Percentiles rank a stretch among this genome's conserved stretches.
These are phyloP conservation scores for Oscheius myriophilus DNA, from an alignment of 2,888 invertebrate species.

Conservation along the genomic window DNA sequence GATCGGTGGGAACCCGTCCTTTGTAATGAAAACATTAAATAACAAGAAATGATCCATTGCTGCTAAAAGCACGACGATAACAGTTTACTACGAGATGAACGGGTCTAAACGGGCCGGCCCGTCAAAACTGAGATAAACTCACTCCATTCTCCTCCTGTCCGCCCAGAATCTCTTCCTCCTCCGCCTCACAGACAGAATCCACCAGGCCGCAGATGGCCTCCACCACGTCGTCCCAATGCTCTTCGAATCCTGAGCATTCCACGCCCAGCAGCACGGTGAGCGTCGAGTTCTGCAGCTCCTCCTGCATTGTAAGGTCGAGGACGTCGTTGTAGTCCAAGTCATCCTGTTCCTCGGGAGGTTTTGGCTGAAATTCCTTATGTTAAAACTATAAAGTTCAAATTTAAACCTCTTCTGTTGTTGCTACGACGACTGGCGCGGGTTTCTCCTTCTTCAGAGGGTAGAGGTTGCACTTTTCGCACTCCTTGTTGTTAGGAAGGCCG, in stretches of 20 bases:
- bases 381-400: not conserved
- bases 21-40: too few relatives aligned
- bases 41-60: too few relatives aligned
- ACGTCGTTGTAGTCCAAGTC: not conserved
- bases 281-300: constrained; percentile 17
- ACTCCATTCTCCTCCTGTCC: too few relatives aligned
- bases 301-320: not conserved
- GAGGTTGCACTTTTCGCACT: constrained; percentile 64
- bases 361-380: not conserved
- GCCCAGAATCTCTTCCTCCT: not conserved
- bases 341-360: not conserved
- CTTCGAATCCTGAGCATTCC: constrained; percentile 1
- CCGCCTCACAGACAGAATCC: constrained; percentile 25
- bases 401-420: too few relatives aligned
- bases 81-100: too few relatives aligned
- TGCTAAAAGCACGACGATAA: too few relatives aligned
- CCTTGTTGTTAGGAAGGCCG: constrained; percentile 67
- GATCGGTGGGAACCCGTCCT: too few relatives aligned
- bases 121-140: too few relatives aligned
- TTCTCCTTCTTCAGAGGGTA: constrained; percentile 46
- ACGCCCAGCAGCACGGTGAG: not conserved
- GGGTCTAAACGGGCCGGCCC: too few relatives aligned
- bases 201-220: constrained; percentile 33
- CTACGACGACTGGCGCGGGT: not conserved
- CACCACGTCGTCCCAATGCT: constrained; percentile 34